Base-by-base conservation (phyloP, 2,113 vertebrate species). In the Eubucco bourcierii region DNA sequence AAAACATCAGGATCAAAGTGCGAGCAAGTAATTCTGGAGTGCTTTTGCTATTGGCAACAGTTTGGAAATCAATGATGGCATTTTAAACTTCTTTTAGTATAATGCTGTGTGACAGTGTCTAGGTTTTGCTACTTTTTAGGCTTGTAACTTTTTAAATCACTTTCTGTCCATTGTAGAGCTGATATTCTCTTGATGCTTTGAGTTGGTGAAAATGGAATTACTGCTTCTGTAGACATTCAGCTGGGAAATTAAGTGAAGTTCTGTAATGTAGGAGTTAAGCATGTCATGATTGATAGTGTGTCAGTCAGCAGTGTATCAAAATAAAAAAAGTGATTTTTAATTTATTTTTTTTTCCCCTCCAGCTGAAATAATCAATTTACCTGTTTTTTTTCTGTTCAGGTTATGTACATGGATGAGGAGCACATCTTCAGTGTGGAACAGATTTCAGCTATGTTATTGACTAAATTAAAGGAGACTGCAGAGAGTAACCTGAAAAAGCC, bases 381-480 rank as follows among this genome's bases (percentile, higher is more conserved):
- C n/a, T n/a, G n/a, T 83, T 90, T 52, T 34, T 52, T 28, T 75
- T 79, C 28, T 79, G 9, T 89, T 6, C 80, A 98, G 98, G 98
- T 98, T 34, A 97, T 98, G 97, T 98, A 98, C 95, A 97, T 98
- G 97, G 97, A 98, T 73, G 97, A 98, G 63, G 97, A 98, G 23
- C 97, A 98, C 67, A 93, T 97, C 11, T 98, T 98, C 61, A 98
- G 97, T 50, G 97, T 98, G 73, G 98, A 98, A 55, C 98, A 98
- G 94, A 97, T 98, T 85, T 98, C 97, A 58, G 98, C 98, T 56
- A 98, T 98, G 98, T 77, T 98, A 41, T n/a, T 98, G 90, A 98
- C 98, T 31, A 98, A 98, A 93, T 90, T 98, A 70, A 98, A 98
- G 88, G 98, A 98, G 90, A 98, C 97, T 47, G 98, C 98, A 63